phyloP scores from a whole-genome alignment of 2,888 invertebrate genomes.

The Sesamia inferens region DNA sequence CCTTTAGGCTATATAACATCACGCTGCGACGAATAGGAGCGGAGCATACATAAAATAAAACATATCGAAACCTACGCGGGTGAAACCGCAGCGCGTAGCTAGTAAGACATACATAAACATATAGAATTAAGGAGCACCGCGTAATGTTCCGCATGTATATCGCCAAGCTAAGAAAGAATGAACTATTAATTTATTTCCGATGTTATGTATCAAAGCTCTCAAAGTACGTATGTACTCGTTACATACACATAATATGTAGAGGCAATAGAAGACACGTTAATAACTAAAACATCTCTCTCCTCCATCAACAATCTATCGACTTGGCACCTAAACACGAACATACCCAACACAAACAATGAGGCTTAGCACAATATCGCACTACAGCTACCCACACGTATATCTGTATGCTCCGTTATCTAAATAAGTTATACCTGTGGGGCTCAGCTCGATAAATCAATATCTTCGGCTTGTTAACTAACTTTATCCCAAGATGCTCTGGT shows the following conservation, averaged over 20 bases:
- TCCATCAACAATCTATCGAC: constrained; percentile 8
- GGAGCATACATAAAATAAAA: no score
- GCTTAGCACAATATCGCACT: constrained; percentile 17
- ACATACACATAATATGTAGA: not conserved
- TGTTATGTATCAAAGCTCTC: not conserved
- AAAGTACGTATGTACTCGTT: not conserved
- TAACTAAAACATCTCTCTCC: not conserved
- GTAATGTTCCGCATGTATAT: not conserved
- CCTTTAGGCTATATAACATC: no score
- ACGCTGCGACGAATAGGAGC: no score
- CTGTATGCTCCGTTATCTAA: constrained; percentile 58
- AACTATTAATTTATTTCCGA: not conserved
- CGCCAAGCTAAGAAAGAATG: not conserved
- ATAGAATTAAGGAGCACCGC: no score
- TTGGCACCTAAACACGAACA: constrained; percentile 11
- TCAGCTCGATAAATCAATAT: constrained; percentile 84
- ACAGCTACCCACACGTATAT: not conserved
- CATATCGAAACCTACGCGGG: no score
- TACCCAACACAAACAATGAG: constrained; percentile 35
- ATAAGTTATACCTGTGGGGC: constrained; percentile 78
- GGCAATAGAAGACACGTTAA: not conserved
- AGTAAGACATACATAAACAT: no score
- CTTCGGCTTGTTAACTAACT: constrained; percentile 83
- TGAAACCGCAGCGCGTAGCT: no score
- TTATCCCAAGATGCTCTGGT: constrained; percentile 80